Evolutionary conservation across 53 echinoderm and acorn worm genomes (phyloP), one percentile per base, ranked within the genome.

Genomic region (Arbacia lixula): DNA sequence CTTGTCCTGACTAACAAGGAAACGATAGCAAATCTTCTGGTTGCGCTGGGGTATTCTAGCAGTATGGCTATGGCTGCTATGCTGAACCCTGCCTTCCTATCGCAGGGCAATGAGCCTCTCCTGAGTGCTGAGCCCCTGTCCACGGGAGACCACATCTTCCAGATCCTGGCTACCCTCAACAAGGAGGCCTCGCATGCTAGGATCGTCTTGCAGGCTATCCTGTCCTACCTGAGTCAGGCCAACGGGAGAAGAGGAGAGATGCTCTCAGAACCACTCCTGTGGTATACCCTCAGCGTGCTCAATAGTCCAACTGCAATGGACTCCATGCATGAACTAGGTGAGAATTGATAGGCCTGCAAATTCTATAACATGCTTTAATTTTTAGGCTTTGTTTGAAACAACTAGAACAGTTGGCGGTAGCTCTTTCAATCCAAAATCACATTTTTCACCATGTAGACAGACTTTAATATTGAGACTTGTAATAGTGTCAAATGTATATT

Each of bases 261-360:
- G 39, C 89, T 94, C 3, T 95, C 95, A 1, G 99, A 99, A 54
- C 95, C 94, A 6, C 87, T 99, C 32, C 87, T 99, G 29, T 99
- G 99, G 99, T 92, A 92, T 36, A 90, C 95, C 25, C 72, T 95
- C 37, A 92, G 87, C 71, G 85, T 92, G 24, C 85, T 99, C 2
- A 82, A 67, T 63, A 72, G 88, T 26, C 80, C 89, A n/a, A 72
- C 84, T 29, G 88, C 95, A 28, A 86, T 99, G 62, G 64, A 90
- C 57, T 79, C 92, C 24, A 95, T 99, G 84, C 88, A 95, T 92
- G 92, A 95, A 76, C 88, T 93, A 83, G 99, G 99, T 99, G 57
- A 87, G 94, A 68, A 26, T 69, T 43, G 22, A 8, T 46, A 46
- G 8, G 8, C 49, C 14, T 10, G 14, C 49, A 46, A 46, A 8